Evolutionary conservation across 1,140 invertebrate genomes (phyloP).

Genomic region (Magallana gigas): DNA sequence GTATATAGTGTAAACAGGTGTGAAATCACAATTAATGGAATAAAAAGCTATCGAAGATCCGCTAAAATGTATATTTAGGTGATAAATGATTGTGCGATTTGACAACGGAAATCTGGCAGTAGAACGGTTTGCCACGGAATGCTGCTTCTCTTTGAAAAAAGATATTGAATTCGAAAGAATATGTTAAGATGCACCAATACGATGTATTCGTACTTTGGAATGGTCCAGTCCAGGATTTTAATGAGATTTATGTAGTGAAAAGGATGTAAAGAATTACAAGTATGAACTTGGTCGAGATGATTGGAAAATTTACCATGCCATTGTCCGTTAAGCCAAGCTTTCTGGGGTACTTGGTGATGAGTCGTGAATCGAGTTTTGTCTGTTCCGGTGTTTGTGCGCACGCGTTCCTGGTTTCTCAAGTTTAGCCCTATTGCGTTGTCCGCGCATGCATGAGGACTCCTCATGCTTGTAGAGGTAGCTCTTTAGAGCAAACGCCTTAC

Average conservation of each 20-base stretch:
- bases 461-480: constrained; percentile 81
- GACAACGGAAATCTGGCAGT: constrained; percentile 32
- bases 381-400: constrained; percentile 12
- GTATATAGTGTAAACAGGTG: not conserved
- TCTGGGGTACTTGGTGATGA: constrained; percentile 22
- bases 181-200: not conserved
- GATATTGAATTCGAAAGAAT: not conserved
- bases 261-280: not conserved
- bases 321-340: not conserved
- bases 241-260: constrained; percentile 20
- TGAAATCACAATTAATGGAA: not conserved
- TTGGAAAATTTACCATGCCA: constrained; percentile 36
- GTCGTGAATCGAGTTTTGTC: not conserved
- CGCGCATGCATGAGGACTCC: constrained; percentile 79
- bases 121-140: not conserved
- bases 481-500: constrained; percentile 80
- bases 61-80: constrained; percentile 4
- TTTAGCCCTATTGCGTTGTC: constrained; percentile 63
- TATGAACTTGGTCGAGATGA: constrained; percentile 31
- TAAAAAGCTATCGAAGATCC: not conserved
- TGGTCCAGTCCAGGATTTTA: constrained; percentile 20
- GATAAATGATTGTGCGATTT: constrained; percentile 28
- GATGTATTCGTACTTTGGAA: not conserved
- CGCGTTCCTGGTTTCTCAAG: not conserved
- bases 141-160: constrained; percentile 21